Base-by-base conservation (phyloP, 2,113 vertebrate genomes). In the Osmerus eperlanus region DNA sequence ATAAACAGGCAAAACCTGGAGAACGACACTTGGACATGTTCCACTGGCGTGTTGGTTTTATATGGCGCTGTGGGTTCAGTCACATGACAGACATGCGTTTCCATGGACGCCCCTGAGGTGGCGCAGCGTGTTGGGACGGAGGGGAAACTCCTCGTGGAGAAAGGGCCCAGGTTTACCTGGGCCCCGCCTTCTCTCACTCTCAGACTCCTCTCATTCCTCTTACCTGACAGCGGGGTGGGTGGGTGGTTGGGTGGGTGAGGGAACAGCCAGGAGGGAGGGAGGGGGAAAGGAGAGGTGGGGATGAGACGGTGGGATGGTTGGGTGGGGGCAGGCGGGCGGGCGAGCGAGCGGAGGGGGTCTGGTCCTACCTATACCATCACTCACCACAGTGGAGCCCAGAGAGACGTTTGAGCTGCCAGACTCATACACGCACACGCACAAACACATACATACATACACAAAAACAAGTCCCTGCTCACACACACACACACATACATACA, bases 1-100 rank as follows among this genome's bases (percentile, higher is more conserved):
- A 58, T 62, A 80, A 73, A 75, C 78, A 16, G 29, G 63, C 51
- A 0, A 71, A 72, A 89, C 83, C 83, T 85, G 86, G 85, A 65
- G 58, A 51, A 69, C 74, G 68, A 36, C 2, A 15, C 18, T 59
- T 75, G 67, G 55, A 75, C 61, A 32, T 81, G 63, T 79, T 77
- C 67, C 75, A 75, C 74, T 60, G 63, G 76, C 80, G 80, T 78
- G 75, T 68, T 54, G 51, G 68, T 61, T 83, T 52, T 23, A 79
- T 65, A 51, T 51, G 59, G 25, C 62, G 65, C 29, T 32, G 36
- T 11, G 78, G 74, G 67, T 73, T 80, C 71, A 81, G 71, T 78
- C 75, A 65, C 54, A 80, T 19, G 55, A 52, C 72, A 62, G 81
- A 82, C 84, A 55, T 81, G 77, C 72, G 52, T 75, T 80, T 76